A percentile compares a stretch with the other conserved stretches of the same genome.
Evolutionary conservation across 2,888 invertebrate genomes (phyloP).

Genomic region (Ceratothoa steindachneri): DNA sequence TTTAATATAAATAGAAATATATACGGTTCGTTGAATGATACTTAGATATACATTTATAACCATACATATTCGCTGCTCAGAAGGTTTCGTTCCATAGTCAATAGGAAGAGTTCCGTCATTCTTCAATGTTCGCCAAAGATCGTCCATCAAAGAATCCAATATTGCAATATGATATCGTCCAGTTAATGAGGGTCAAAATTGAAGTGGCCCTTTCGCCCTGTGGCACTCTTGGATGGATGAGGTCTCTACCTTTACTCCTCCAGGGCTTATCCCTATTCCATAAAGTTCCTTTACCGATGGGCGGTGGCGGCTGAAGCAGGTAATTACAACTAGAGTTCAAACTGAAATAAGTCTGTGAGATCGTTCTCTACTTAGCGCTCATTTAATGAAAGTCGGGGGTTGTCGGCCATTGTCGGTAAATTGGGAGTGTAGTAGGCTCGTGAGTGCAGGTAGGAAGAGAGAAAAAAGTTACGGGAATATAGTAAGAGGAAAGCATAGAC

Average conservation of each 20-base stretch:
- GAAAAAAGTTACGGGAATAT: too few relatives aligned
- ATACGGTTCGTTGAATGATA: background rate
- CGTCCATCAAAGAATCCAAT: constrained; percentile 7
- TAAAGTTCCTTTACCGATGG: background rate
- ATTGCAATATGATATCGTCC: constrained; percentile 10
- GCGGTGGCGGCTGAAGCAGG: background rate
- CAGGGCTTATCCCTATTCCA: background rate
- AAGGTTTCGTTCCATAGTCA: background rate
- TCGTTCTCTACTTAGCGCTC: too few relatives aligned
- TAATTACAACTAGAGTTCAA: constrained; percentile 4
- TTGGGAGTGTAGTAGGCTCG: too few relatives aligned
- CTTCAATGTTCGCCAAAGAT: background rate
- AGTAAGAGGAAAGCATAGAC: too few relatives aligned
- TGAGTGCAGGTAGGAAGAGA: too few relatives aligned
- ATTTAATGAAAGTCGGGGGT: too few relatives aligned
- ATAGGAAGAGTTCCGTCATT: background rate
- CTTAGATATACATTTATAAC: background rate
- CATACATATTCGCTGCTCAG: background rate
- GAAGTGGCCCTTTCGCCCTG: constrained; percentile 6
- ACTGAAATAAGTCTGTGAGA: background rate
- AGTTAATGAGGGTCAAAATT: constrained; percentile 9
- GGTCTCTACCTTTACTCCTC: background rate
- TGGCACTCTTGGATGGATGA: too few relatives aligned
- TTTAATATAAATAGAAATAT: constrained; percentile 7
- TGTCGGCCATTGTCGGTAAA: too few relatives aligned